phyloP scores from a whole-genome alignment of 1,140 invertebrate species.

The Batillaria attramentaria region DNA sequence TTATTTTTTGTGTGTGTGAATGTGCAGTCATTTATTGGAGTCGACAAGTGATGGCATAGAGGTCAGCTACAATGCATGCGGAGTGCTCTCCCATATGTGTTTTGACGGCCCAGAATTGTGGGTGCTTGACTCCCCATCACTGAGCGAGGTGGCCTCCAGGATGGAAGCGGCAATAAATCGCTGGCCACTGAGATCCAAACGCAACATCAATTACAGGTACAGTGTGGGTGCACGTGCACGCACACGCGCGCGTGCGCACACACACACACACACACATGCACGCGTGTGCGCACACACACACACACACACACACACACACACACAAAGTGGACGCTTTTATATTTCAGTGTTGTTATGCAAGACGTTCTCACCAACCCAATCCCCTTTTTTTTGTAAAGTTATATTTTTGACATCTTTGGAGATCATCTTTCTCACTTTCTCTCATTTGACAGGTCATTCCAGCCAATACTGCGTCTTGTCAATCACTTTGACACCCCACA shows the following conservation, averaged over 20 bases:
- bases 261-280: neutral
- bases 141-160: neutral
- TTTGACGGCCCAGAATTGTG: neutral
- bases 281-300: neutral
- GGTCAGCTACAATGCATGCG: constrained; percentile 97
- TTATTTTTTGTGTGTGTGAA: too few species aligned
- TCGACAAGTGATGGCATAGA: constrained; percentile 95
- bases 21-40: constrained; percentile 84
- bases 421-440: neutral
- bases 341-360: neutral
- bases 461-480: neutral
- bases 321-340: neutral
- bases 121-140: neutral
- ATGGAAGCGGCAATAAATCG: neutral
- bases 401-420: neutral
- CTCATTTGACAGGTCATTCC: neutral
- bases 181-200: neutral
- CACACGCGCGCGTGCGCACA: neutral
- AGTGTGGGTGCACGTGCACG: neutral
- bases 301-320: neutral
- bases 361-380: neutral
- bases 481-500: neutral
- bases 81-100: constrained; percentile 83
- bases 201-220: neutral
- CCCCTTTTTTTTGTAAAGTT: too few species aligned